Evolutionary conservation across 1,140 invertebrate genomes (phyloP).

Genomic region (Protaetia brevitarsis): DNA sequence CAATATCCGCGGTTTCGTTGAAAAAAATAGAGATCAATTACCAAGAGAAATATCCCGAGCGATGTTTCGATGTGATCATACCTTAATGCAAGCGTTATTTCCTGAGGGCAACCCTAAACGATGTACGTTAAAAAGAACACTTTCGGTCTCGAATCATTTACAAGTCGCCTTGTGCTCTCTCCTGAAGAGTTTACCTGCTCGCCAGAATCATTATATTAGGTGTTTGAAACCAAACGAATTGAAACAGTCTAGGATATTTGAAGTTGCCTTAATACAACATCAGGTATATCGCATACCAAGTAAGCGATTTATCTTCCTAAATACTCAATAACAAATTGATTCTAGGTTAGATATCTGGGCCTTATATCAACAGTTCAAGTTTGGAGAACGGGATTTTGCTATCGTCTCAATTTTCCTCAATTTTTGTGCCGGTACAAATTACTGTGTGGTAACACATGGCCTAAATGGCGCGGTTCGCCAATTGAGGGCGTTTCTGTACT

Average conservation of each 20-base stretch:
- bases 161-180: slow-evolving; percentile 57
- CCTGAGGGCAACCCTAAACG: slow-evolving; percentile 63
- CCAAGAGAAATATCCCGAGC: slow-evolving; percentile 59
- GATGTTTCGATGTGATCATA: slow-evolving; percentile 65
- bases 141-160: slow-evolving; percentile 61
- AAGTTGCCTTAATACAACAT: slow-evolving; percentile 69
- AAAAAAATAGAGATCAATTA: slow-evolving; percentile 60
- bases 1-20: slow-evolving; percentile 57
- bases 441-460: slow-evolving; percentile 70
- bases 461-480: slow-evolving; percentile 55
- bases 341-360: slow-evolving; percentile 49
- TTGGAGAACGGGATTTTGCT: slow-evolving; percentile 65
- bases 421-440: slow-evolving; percentile 74
- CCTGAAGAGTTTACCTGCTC: slow-evolving; percentile 54
- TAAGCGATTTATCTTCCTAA: slow-evolving; percentile 42
- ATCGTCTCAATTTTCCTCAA: slow-evolving; percentile 59
- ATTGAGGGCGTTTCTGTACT: slow-evolving; percentile 65
- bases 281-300: slow-evolving; percentile 54
- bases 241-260: slow-evolving; percentile 67
- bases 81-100: slow-evolving; percentile 67
- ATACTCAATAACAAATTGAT: slow-evolving; percentile 65
- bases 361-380: slow-evolving; percentile 67
- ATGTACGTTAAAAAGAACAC: slow-evolving; percentile 47
- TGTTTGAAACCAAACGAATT: slow-evolving; percentile 77
- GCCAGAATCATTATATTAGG: slow-evolving; percentile 68